A percentile compares a stretch with the other conserved stretches of the same genome.
Conservation (phyloP, 2,888 invertebrate species). For the Taenaris catops region DNA sequence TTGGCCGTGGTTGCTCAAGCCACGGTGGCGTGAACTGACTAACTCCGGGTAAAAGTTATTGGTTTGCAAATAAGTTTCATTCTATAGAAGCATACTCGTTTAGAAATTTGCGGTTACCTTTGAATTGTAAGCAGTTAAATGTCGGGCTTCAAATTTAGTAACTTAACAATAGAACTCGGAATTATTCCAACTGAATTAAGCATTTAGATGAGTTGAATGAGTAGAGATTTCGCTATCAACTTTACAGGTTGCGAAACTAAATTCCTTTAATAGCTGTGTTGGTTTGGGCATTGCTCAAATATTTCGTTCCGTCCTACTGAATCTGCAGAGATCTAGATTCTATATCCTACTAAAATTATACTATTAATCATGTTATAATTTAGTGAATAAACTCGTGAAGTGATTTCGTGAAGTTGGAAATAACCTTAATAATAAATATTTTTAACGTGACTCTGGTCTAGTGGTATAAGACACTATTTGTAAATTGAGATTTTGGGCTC, state of each 20-base stretch:
- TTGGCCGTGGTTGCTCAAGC: constrained; percentile 41
- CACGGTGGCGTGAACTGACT: constrained; percentile 49
- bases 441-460: too few species aligned
- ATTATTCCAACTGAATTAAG: constrained; percentile 74
- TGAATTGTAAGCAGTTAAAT: constrained; percentile 77
- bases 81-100: constrained; percentile 68
- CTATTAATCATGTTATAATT: too few species aligned
- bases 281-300: constrained; percentile 49
- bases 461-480: too few species aligned
- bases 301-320: constrained; percentile 34
- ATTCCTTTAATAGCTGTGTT: constrained; percentile 54
- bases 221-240: constrained; percentile 62
- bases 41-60: constrained; percentile 66
- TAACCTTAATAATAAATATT: too few species aligned
- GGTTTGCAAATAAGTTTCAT: constrained; percentile 73
- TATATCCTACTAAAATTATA: too few species aligned
- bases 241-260: constrained; percentile 62
- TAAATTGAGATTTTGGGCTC: too few species aligned
- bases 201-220: constrained; percentile 65
- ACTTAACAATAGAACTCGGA: constrained; percentile 73
- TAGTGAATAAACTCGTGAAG: too few species aligned
- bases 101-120: constrained; percentile 76
- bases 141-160: constrained; percentile 71
- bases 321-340: too few species aligned
- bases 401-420: too few species aligned